Conservation (phyloP, 1,140 invertebrate genomes). For the Bombus turneri region DNA sequence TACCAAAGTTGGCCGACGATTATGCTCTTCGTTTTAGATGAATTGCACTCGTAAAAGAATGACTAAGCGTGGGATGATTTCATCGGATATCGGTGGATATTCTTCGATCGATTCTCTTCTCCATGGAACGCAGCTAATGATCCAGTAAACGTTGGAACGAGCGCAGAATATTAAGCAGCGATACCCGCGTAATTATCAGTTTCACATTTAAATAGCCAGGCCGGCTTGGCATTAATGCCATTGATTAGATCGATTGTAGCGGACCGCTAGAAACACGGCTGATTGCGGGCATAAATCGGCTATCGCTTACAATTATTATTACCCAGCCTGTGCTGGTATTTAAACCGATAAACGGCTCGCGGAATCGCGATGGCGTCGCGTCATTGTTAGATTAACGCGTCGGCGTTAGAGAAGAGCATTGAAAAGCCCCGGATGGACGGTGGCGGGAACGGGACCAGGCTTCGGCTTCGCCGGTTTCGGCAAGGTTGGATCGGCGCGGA, state of each 20-base stretch:
- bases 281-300: constrained; percentile 45
- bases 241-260: constrained; percentile 48
- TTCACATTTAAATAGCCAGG: constrained; percentile 26
- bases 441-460: neutral
- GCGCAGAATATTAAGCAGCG: constrained; percentile 9
- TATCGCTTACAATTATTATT: constrained; percentile 55
- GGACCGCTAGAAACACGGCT: constrained; percentile 27
- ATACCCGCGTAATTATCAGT: constrained; percentile 16
- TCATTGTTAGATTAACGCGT: constrained; percentile 28
- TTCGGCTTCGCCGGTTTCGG: neutral
- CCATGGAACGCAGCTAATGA: neutral
- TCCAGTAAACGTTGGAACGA: neutral
- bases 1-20: no score
- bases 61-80: no score
- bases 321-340: constrained; percentile 43
- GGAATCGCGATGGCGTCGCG: constrained; percentile 44
- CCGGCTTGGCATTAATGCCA: constrained; percentile 37
- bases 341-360: constrained; percentile 59
- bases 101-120: neutral
- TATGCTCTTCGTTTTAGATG: no score
- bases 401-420: constrained; percentile 34
- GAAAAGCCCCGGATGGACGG: constrained; percentile 30
- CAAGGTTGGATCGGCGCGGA: neutral
- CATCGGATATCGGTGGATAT: no score
- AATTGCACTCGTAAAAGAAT: no score